phyloP scores from a whole-genome alignment of 1,140 invertebrate species.

The Drosophila suzukii region DNA sequence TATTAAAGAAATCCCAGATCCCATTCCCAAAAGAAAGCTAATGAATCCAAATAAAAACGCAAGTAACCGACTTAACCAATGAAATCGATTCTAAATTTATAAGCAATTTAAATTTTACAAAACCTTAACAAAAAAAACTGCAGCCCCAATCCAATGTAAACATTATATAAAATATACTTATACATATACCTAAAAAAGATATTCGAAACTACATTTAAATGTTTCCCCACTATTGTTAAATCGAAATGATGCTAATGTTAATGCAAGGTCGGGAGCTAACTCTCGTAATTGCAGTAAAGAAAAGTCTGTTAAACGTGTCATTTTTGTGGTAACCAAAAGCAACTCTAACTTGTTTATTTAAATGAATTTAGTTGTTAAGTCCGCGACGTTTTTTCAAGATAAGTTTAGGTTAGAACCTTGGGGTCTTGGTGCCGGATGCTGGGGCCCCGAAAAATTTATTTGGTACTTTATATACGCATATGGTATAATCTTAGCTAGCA shows the following conservation, averaged over 20 bases:
- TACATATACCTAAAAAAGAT: constrained; percentile 22
- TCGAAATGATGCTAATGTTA: constrained; percentile 38
- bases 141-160: constrained; percentile 18
- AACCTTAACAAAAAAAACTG: constrained; percentile 19
- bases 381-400: constrained; percentile 44
- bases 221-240: constrained; percentile 53
- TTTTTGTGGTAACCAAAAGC: constrained; percentile 74
- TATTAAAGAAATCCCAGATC: constrained; percentile 7
- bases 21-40: neutral
- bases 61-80: constrained; percentile 11
- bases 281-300: constrained; percentile 62
- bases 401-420: constrained; percentile 44
- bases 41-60: neutral
- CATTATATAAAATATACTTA: constrained; percentile 46
- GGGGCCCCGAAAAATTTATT: constrained; percentile 33
- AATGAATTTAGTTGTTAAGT: constrained; percentile 63
- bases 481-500: constrained; percentile 63
- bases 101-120: constrained; percentile 83
- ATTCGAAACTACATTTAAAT: constrained; percentile 56
- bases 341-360: constrained; percentile 65
- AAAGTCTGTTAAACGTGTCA: constrained; percentile 80
- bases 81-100: constrained; percentile 77
- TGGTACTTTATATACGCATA: constrained; percentile 46
- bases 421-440: constrained; percentile 59
- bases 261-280: constrained; percentile 35